Conservation (phyloP, 2,797 vertebrate species). For the Dromococcyx pavoninus region DNA sequence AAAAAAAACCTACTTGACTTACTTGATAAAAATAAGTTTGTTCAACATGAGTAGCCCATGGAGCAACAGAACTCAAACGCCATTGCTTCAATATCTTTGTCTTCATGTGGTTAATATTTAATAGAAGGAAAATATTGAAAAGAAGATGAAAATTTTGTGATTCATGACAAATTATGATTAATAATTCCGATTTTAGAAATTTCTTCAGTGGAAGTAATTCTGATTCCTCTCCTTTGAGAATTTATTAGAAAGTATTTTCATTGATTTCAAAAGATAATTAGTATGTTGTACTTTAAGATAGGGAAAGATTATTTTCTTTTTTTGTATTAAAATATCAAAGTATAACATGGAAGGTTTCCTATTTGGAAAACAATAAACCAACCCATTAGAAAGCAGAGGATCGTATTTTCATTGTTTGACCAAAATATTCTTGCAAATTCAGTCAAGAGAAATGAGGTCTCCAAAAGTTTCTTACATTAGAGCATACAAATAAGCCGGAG, state of each 20-base stretch:
- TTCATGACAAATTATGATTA: background rate
- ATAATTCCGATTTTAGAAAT: background rate
- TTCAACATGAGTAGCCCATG: background rate
- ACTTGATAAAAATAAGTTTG: slow-evolving; percentile 17
- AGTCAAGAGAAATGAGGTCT: background rate
- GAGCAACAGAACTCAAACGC: background rate
- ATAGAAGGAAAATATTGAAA: background rate
- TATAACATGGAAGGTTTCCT: background rate
- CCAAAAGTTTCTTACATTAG: background rate
- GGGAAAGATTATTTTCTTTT: background rate
- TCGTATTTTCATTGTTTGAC: background rate
- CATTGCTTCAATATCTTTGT: background rate
- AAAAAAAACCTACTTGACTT: too few species aligned
- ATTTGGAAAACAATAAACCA: background rate
- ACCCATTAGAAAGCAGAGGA: background rate
- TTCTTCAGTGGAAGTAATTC: background rate
- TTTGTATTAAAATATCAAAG: background rate
- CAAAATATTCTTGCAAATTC: background rate
- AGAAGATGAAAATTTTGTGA: background rate
- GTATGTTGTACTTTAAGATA: background rate
- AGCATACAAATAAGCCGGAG: background rate
- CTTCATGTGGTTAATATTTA: background rate
- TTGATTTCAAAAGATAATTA: background rate
- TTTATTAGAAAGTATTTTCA: background rate
- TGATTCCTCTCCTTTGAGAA: background rate